These are phyloP conservation scores for Malurus melanocephalus DNA, from an alignment of 2,113 vertebrate species.

Conservation along the genomic window DNA sequence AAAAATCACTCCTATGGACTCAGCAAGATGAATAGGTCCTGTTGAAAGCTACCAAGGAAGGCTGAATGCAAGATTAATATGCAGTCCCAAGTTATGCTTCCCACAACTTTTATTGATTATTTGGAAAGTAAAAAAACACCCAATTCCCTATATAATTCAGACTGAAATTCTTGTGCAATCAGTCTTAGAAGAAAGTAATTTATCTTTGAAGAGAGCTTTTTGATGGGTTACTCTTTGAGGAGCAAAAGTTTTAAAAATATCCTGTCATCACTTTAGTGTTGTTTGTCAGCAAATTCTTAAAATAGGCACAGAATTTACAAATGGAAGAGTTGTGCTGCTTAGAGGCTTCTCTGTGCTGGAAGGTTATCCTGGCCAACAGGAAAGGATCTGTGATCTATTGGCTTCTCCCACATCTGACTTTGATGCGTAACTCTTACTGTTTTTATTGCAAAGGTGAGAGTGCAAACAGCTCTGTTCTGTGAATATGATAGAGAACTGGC, in stretches of 20 bases:
- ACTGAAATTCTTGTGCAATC: conserved; percentile 58
- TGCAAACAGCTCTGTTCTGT: background rate
- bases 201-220: conserved; percentile 20
- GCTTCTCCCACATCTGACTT: background rate
- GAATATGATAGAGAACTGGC: background rate
- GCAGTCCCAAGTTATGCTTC: conserved; percentile 69
- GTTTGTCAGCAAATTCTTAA: background rate
- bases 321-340: background rate
- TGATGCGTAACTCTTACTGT: background rate
- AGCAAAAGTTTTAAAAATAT: background rate
- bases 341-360: background rate
- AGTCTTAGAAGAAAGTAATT: conserved; percentile 44
- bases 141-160: conserved; percentile 56
- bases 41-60: conserved; percentile 60
- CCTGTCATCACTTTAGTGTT: background rate
- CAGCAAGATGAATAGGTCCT: conserved; percentile 70
- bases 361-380: background rate
- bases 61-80: conserved; percentile 75
- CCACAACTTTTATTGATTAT: conserved; percentile 72
- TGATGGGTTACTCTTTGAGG: background rate
- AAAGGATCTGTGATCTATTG: background rate
- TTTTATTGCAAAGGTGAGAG: background rate
- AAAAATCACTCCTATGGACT: conserved; percentile 66
- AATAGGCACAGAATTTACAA: background rate
- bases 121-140: conserved; percentile 43